Evolutionary conservation across 1,140 invertebrate genomes (phyloP).

Genomic region (Drosophila orosa): DNA sequence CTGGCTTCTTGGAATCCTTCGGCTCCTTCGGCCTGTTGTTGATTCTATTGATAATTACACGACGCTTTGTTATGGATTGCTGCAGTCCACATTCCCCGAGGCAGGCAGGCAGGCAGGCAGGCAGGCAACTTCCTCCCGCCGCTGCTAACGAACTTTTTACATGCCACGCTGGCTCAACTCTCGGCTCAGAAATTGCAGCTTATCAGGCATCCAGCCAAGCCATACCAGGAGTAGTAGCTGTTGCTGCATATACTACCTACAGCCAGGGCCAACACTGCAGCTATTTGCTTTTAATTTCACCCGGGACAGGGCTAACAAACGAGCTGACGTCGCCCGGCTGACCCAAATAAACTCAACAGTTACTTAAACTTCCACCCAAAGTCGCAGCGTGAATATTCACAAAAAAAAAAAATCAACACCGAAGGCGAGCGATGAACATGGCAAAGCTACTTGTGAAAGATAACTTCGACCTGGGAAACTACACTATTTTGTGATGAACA

Average conservation of each 20-base stretch:
- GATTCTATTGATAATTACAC: constrained; percentile 79
- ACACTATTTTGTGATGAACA: constrained; percentile 1
- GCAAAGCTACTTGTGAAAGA: background rate
- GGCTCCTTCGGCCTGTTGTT: constrained; percentile 51
- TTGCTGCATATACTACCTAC: background rate
- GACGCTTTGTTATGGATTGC: constrained; percentile 74
- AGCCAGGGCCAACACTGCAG: constrained; percentile 47
- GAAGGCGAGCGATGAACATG: background rate
- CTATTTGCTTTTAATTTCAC: constrained; percentile 80
- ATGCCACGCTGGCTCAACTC: constrained; percentile 57
- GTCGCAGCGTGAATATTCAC: constrained; percentile 50
- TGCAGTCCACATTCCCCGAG: constrained; percentile 20
- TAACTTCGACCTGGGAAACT: constrained; percentile 10
- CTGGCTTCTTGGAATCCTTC: constrained; percentile 28
- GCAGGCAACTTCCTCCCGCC: constrained; percentile 16
- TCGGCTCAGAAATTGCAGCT: constrained; percentile 68
- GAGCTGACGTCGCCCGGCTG: constrained; percentile 61
- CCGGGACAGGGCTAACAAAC: constrained; percentile 70
- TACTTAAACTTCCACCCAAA: constrained; percentile 62
- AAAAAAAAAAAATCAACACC: constrained; percentile 18
- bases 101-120: constrained; percentile 1
- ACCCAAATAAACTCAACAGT: constrained; percentile 74
- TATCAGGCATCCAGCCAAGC: constrained; percentile 55
- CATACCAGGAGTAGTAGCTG: background rate
- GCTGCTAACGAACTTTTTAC: constrained; percentile 60